phyloP scores from a whole-genome alignment of 2,797 vertebrate species.

The Trichosurus vulpecula region DNA sequence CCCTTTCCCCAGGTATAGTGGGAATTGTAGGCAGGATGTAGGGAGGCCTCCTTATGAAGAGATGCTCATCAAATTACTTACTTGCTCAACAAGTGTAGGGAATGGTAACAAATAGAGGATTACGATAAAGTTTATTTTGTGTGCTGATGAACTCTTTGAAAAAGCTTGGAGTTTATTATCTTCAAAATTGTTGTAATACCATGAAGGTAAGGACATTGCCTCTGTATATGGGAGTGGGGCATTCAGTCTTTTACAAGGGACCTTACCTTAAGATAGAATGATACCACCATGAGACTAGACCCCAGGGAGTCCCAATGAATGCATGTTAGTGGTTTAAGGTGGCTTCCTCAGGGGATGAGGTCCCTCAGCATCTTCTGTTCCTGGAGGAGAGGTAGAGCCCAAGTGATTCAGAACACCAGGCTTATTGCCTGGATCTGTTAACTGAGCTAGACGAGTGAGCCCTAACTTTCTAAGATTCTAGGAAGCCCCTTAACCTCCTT shows the following conservation, averaged over 20 bases:
- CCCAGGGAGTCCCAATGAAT: neutral
- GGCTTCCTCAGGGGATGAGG: conserved; percentile 7
- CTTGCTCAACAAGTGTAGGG: conserved; percentile 29
- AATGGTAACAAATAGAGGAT: neutral
- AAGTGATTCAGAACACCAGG: neutral
- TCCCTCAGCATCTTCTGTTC: conserved; percentile 5
- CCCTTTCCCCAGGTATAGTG: neutral
- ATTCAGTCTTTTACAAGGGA: neutral
- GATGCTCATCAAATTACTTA: neutral
- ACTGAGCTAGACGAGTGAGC: neutral
- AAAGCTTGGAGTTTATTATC: neutral
- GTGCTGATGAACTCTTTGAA: neutral
- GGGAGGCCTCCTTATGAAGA: neutral
- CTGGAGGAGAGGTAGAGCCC: conserved; percentile 41
- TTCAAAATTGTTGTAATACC: neutral
- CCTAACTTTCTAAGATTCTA: neutral
- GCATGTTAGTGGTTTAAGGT: neutral
- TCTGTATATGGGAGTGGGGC: neutral
- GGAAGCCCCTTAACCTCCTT: neutral
- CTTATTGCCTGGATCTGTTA: neutral
- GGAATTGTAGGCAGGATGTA: neutral
- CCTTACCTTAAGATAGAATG: neutral
- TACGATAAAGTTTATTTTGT: neutral
- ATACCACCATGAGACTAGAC: neutral
- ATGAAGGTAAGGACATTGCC: neutral